Base-by-base conservation (phyloP, 1,140 invertebrate genomes). In the Plutomurus gul region DNA sequence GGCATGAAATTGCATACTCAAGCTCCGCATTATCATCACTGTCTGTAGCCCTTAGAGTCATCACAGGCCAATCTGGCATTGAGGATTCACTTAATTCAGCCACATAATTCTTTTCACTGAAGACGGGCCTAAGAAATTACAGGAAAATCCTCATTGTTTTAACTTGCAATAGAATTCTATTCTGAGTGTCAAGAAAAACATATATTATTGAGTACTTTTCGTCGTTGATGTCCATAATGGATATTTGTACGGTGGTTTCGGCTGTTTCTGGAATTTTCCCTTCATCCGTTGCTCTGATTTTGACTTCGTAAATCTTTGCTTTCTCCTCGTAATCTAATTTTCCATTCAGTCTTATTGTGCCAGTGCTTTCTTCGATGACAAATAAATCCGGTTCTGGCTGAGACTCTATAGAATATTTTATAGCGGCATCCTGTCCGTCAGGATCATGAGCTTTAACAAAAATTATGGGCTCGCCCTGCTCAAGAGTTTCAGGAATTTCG, bases 181-280 rank as follows among this genome's bases (percentile, higher is more conserved):
- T 51, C 11, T 4, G 13, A 51, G 27, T 51, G 22, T 18, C 13
- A 47, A 5, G 43, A 2, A 27, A 27, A 51, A 5, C n/a, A n/a
- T n/a, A n/a, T n/a, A 51, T 5, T 27, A 20, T 22, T 51, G 2
- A 16, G 6, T 65, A 65, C 43, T 73, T 89, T 84, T 95, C 93
- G 84, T 96, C 94, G 81, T 95, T 95, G 0, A 95, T 92, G 85
- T 95, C 93, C 80, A 90, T 86, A 13, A 95, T 90, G 30, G 90
- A 90, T 1, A 95, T 90, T 43, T 90, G 90, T 0, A 94, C 90
- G 2, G 91, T 92, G 0, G 93, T 91, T 0, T 92, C 92, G 0
- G 92, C 92, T 0, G 92, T 93, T 87, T 93, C 92, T 43, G 76
- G 33, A 13, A 80, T 80, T 77, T 83, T 82, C n/a, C 82, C 83